Percentiles rank a stretch among this genome's conserved stretches.
These are phyloP conservation scores for Pristis pectinata DNA, from an alignment of 2,797 vertebrate genomes.

Conservation along the genomic window DNA sequence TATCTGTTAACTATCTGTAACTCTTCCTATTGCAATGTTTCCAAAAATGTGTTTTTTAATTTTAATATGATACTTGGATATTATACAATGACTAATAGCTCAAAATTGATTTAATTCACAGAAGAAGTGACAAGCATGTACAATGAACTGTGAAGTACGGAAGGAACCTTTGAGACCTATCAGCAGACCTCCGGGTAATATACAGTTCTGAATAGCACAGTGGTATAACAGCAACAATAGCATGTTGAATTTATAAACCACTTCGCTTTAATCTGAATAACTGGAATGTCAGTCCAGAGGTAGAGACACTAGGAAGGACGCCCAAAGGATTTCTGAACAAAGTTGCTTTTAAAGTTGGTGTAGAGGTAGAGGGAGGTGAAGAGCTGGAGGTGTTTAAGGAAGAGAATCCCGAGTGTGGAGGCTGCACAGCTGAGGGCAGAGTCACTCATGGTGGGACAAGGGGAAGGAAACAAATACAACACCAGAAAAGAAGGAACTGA, in stretches of 20 bases:
- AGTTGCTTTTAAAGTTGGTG: background rate
- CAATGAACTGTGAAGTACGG: background rate
- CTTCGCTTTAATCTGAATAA: background rate
- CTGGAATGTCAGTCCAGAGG: background rate
- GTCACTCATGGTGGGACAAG: background rate
- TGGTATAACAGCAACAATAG: background rate
- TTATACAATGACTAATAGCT: background rate
- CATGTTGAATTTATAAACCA: background rate
- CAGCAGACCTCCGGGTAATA: background rate
- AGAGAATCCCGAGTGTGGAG: background rate
- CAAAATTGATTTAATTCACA: background rate
- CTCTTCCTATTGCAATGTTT: background rate
- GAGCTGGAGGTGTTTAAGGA: background rate
- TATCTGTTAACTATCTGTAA: background rate
- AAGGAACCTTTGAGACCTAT: background rate
- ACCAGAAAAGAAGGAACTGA: too few relatives aligned
- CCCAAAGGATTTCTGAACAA: background rate
- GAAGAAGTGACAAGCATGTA: background rate
- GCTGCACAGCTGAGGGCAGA: background rate
- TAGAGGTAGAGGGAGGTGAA: background rate
- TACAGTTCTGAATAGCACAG: background rate
- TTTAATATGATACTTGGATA: background rate
- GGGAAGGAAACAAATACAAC: background rate
- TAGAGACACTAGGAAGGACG: background rate
- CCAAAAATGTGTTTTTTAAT: background rate